Evolutionary conservation across 2,888 invertebrate genomes (phyloP).

Genomic region (Oxycera nigricornis): DNA sequence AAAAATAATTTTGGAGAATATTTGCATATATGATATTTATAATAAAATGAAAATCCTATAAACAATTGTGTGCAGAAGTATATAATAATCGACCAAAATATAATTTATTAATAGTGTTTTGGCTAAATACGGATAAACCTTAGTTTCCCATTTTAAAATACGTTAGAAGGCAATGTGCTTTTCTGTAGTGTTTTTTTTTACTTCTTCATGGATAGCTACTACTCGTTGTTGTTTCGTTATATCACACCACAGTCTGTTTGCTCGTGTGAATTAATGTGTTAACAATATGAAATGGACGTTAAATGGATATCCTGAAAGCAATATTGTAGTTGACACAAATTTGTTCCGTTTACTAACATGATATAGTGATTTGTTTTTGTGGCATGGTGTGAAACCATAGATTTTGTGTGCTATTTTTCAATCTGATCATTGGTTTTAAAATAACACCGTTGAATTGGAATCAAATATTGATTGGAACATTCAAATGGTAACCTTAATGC

Average conservation of each 20-base stretch:
- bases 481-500: constrained; percentile 61
- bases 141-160: neutral
- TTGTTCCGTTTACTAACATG: no score
- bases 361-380: neutral
- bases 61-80: no score
- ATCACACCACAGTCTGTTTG: neutral
- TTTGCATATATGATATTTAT: no score
- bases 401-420: no score
- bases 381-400: constrained; percentile 18
- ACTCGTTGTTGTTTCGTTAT: neutral
- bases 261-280: neutral
- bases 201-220: neutral
- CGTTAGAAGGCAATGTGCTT: neutral
- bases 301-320: neutral
- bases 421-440: no score
- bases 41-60: no score
- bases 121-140: no score
- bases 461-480: constrained; percentile 3
- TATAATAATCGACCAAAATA: no score
- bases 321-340: no score
- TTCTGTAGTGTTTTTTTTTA: neutral
- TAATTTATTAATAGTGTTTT: no score
- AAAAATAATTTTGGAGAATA: no score
- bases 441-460: no score
- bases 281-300: neutral